Conservation (phyloP, 2,888 invertebrate species). For the Myathropa florea region DNA sequence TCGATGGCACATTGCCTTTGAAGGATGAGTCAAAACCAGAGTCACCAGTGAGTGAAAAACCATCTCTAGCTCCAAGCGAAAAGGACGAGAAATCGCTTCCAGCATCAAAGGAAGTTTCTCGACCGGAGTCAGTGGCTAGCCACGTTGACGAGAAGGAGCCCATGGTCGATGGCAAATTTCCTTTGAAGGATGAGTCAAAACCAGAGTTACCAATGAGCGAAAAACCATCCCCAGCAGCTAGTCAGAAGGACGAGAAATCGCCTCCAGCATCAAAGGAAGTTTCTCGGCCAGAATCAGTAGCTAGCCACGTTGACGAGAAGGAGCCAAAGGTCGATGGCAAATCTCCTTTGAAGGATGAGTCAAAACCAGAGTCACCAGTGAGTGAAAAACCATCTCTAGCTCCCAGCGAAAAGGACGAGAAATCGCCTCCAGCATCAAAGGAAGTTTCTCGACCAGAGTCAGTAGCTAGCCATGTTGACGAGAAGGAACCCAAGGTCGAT, state of each 20-base stretch:
- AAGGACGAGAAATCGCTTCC: constrained; percentile 50
- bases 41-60: constrained; percentile 34
- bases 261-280: constrained; percentile 57
- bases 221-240: not conserved
- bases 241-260: constrained; percentile 70
- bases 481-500: no score
- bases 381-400: constrained; percentile 42
- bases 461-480: not conserved
- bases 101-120: constrained; percentile 55
- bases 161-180: constrained; percentile 7
- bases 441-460: constrained; percentile 47
- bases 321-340: constrained; percentile 55
- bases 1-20: not conserved
- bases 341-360: constrained; percentile 15
- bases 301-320: constrained; percentile 17
- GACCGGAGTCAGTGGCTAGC: constrained; percentile 24
- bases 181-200: constrained; percentile 35
- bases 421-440: constrained; percentile 19
- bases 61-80: not conserved
- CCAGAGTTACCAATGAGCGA: constrained; percentile 52
- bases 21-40: constrained; percentile 32
- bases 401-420: constrained; percentile 24
- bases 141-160: constrained; percentile 47
- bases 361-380: constrained; percentile 34
- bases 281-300: constrained; percentile 71